These are phyloP conservation scores for Myodes glareolus DNA, from an alignment of 2,113 vertebrate genomes.

Conservation along the genomic window DNA sequence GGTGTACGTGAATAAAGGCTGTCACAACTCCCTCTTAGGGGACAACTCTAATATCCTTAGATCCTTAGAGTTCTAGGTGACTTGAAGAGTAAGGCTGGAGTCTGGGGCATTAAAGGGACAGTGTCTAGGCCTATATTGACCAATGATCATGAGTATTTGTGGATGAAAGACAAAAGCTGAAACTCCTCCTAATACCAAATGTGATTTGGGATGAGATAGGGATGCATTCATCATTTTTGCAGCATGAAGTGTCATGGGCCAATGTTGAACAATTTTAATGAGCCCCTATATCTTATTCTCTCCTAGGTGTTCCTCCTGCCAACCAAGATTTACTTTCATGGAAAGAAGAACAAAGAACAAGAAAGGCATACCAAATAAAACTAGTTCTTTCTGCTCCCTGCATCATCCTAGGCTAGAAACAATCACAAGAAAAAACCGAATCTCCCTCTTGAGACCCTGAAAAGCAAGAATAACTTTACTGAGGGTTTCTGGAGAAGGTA, in stretches of 20 bases:
- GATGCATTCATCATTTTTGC: background rate
- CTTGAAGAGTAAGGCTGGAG: background rate
- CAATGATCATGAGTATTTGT: background rate
- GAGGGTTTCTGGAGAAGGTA: background rate
- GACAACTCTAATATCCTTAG: background rate
- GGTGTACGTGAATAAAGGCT: no score
- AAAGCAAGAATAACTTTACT: background rate
- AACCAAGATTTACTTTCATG: background rate
- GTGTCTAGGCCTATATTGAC: background rate
- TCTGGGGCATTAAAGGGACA: background rate
- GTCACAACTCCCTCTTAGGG: background rate
- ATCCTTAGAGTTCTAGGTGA: no score
- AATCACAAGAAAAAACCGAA: background rate
- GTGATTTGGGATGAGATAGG: background rate
- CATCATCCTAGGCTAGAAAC: background rate
- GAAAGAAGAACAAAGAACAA: background rate
- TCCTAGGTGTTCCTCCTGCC: background rate
- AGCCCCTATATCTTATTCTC: background rate
- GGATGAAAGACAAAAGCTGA: background rate
- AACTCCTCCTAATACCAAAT: background rate
- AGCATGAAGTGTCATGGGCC: background rate
- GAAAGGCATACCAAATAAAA: background rate
- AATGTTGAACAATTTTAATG: background rate
- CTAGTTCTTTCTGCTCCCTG: background rate
- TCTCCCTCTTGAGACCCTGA: background rate